A percentile compares a stretch with the other conserved stretches of the same genome.
phyloP scores from a whole-genome alignment of 2,797 vertebrate species.

The Loriculus beryllinus region DNA sequence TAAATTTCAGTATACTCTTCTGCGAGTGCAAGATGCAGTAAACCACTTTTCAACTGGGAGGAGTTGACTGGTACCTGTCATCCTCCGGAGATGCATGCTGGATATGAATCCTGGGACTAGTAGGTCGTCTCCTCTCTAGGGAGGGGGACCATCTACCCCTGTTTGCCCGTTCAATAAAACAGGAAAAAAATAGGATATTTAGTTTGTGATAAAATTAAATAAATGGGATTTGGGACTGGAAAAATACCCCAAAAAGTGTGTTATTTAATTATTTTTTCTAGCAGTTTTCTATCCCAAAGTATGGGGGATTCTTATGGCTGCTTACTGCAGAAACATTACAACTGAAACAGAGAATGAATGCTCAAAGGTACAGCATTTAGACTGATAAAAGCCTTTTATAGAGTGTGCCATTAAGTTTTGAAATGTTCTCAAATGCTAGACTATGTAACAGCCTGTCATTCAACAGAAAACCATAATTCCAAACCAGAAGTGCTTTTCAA shows the following conservation, averaged over 20 bases:
- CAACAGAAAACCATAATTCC: neutral
- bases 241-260: slow-evolving; percentile 66
- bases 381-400: neutral
- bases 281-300: neutral
- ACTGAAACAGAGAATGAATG: neutral
- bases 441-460: neutral
- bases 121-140: slow-evolving; percentile 92
- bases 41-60: slow-evolving; percentile 68
- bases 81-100: slow-evolving; percentile 97
- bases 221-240: slow-evolving; percentile 69
- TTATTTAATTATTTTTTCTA: neutral
- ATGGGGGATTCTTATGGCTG: neutral
- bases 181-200: slow-evolving; percentile 79
- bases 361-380: neutral
- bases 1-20: slow-evolving; percentile 4
- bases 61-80: slow-evolving; percentile 90
- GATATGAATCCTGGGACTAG: slow-evolving; percentile 98
- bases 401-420: neutral
- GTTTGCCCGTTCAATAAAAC: slow-evolving; percentile 79
- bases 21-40: slow-evolving; percentile 51
- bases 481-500: neutral
- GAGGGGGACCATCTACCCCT: slow-evolving; percentile 88
- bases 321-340: neutral
- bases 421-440: neutral
- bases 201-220: slow-evolving; percentile 70